Conservation (phyloP, 2,888 invertebrate species). For the Gryllus longicercus region DNA sequence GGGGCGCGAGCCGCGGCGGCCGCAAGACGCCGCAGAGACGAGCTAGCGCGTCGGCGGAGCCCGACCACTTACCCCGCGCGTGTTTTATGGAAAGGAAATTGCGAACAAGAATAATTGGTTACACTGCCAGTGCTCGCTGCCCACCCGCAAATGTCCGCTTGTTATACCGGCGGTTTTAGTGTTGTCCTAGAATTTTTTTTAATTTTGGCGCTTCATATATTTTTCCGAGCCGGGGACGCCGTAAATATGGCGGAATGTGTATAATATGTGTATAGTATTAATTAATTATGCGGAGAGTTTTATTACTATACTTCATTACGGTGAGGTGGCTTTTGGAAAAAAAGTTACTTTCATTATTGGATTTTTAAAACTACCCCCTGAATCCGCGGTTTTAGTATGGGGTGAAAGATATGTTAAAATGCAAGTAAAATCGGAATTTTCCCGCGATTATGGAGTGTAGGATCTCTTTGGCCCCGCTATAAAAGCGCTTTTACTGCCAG, state of each 20-base stretch:
- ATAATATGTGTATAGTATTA: conserved; percentile 1
- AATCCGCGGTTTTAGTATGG: not conserved
- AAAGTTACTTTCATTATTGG: conserved; percentile 2
- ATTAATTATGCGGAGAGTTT: not conserved
- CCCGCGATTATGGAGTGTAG: not conserved
- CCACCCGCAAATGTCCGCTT: conserved; percentile 2
- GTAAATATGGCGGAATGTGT: conserved; percentile 9
- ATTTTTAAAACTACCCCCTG: not conserved
- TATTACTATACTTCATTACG: conserved; percentile 17
- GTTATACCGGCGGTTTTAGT: conserved; percentile 10
- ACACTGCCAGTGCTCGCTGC: not conserved
- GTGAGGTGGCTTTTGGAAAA: not conserved
- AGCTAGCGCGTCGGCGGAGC: not conserved
- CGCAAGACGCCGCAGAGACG: not conserved
- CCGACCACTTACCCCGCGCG: not conserved
- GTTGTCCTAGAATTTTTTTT: not conserved
- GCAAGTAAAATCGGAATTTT: not conserved
- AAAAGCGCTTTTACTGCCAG: not conserved
- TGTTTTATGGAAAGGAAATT: conserved; percentile 17
- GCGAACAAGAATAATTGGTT: conserved; percentile 10
- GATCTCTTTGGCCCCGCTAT: not conserved
- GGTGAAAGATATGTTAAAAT: not conserved
- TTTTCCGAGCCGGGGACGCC: conserved; percentile 5
- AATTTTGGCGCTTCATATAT: not conserved
- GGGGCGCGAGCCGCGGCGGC: not conserved